phyloP scores from a whole-genome alignment of 2,113 vertebrate genomes.

The Ameiurus melas region DNA sequence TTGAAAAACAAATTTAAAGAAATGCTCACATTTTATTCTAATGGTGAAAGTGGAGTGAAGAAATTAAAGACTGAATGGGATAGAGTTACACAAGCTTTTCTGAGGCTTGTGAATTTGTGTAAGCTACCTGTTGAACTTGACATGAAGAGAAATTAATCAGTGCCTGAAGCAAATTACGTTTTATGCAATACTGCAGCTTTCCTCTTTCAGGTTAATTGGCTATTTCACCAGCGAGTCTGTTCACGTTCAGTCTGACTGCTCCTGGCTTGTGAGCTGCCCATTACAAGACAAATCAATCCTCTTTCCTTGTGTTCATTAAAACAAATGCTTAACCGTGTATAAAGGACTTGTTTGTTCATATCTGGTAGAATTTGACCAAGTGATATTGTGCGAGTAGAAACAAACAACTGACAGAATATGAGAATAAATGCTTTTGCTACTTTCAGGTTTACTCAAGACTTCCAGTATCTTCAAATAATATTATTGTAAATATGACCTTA shows the following conservation, averaged over 20 bases:
- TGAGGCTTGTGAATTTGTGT: background rate
- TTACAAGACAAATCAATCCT: background rate
- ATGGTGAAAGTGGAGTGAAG: background rate
- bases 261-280: background rate
- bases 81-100: background rate
- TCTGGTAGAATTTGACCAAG: background rate
- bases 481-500: no score
- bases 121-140: background rate
- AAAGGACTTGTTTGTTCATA: background rate
- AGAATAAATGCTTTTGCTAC: background rate
- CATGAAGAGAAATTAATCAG: background rate
- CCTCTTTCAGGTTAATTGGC: background rate
- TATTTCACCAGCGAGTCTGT: background rate
- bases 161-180: background rate
- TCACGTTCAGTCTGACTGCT: background rate
- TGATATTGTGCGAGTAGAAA: background rate
- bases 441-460: background rate
- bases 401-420: background rate
- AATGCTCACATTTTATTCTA: background rate
- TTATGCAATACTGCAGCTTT: background rate
- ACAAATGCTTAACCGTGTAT: background rate
- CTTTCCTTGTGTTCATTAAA: background rate
- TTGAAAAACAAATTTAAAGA: no score
- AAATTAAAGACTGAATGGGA: background rate
- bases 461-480: background rate